phyloP scores from a whole-genome alignment of 2,797 vertebrate genomes.

The Rhyacichthys aspro region DNA sequence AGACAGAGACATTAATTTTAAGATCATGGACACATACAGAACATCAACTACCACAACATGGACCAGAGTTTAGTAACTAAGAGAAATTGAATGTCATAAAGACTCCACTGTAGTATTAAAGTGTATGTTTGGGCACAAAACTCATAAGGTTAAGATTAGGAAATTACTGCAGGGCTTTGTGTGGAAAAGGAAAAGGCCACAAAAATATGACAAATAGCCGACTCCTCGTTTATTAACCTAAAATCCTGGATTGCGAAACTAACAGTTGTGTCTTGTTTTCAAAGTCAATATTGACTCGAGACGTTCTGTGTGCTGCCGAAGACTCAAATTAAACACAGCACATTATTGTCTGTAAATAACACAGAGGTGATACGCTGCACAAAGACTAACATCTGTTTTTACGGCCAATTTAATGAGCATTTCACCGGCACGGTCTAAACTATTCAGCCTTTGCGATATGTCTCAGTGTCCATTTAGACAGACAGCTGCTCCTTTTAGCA shows the following conservation, averaged over 20 bases:
- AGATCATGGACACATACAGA: no score
- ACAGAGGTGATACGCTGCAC: slow-evolving; percentile 17
- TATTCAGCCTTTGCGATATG: not conserved
- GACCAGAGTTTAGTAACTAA: no score
- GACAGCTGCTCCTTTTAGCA: slow-evolving; percentile 15
- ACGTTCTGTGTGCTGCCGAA: slow-evolving; percentile 7
- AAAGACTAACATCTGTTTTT: not conserved
- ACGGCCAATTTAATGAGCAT: slow-evolving; percentile 13
- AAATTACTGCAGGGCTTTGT: no score
- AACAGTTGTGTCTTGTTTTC: not conserved
- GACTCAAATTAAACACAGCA: slow-evolving; percentile 29
- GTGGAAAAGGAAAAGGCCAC: no score
- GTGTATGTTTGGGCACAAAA: not conserved
- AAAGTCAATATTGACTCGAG: slow-evolving; percentile 29
- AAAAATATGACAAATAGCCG: no score
- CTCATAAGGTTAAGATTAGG: not conserved
- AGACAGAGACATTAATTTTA: no score
- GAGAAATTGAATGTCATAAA: no score
- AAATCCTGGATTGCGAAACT: not conserved
- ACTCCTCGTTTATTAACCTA: no score
- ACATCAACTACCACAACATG: no score
- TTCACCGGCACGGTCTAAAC: not conserved
- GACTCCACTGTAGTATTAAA: no score
- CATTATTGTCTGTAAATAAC: slow-evolving; percentile 1
- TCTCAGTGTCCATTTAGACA: slow-evolving; percentile 3